Percentiles rank a stretch among this genome's conserved stretches.
Conservation (phyloP, 2,888 invertebrate genomes). For the Tetheella fluctuosa region DNA sequence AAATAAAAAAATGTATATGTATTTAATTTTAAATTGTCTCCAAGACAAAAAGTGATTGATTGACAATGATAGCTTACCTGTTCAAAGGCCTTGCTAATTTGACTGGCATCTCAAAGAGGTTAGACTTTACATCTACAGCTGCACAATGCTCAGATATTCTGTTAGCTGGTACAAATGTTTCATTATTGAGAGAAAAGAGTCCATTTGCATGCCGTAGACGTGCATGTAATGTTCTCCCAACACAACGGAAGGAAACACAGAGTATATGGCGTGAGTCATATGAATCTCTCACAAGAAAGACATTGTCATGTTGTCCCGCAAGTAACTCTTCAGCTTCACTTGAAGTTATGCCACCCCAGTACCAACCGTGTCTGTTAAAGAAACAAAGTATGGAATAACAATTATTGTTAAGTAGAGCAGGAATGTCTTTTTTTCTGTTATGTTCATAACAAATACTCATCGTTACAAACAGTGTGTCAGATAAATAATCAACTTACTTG, state of each 20-base stretch:
- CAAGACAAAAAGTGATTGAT: too few relatives aligned
- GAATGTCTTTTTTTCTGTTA: neutral
- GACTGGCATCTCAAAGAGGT: constrained; percentile 78
- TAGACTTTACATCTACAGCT: constrained; percentile 76
- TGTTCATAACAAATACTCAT: constrained; percentile 4
- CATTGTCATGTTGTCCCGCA: constrained; percentile 88
- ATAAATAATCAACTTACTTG: constrained; percentile 58
- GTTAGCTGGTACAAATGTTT: constrained; percentile 80
- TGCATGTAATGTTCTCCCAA: constrained; percentile 88
- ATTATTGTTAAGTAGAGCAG: too few relatives aligned
- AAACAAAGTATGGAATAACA: constrained; percentile 12
- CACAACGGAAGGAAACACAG: constrained; percentile 88
- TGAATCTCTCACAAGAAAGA: constrained; percentile 90
- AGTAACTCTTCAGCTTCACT: constrained; percentile 88
- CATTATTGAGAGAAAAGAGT: constrained; percentile 85
- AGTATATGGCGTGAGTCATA: constrained; percentile 88
- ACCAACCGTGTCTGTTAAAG: constrained; percentile 85
- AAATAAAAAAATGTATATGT: too few relatives aligned
- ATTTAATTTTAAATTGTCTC: too few relatives aligned
- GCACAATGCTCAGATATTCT: constrained; percentile 80
- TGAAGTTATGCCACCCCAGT: constrained; percentile 90
- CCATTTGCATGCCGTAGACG: constrained; percentile 89
- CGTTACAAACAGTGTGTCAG: neutral
- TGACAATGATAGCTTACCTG: constrained; percentile 58
- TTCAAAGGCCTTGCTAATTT: constrained; percentile 78